Base-by-base conservation (phyloP, 1,140 invertebrate genomes). In the Hyphantria cunea region DNA sequence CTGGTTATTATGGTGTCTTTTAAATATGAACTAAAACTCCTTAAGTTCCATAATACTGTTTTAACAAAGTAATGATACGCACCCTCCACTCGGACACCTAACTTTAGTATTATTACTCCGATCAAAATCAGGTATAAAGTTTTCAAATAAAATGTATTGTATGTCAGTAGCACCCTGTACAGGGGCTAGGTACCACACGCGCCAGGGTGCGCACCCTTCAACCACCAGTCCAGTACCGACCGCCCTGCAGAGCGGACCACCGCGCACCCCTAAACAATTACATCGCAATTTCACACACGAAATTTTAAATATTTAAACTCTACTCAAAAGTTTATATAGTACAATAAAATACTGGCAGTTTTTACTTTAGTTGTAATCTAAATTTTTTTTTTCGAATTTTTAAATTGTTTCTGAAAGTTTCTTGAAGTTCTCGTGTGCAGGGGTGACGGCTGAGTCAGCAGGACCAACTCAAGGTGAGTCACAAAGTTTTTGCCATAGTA, bases 401-500 rank as follows among this genome's bases (percentile, higher is more conserved):
- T 25, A 25, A 34, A 33, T 31, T 62, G n/a, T n/a, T n/a, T n/a
- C n/a, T n/a, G n/a, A n/a, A n/a, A 56, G 44, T 54, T 37, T 56
- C 50, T 34, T 7, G 1, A 47, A 52, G 63, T 72, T 47, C 37
- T 67, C 69, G 75, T 65, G 66, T 68, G 64, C 64, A 74, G 80
- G n/a, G 79, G 78, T 80, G 81, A 81, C 68, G 74, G 54, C 33
- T 82, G 80, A 87, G 76, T 83, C 80, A 86, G 78, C 78, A 77
- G 80, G 77, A 83, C 64, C 76, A 78, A 70, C 64, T 70, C 68
- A 70, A 89, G 86, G 84, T 86, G 81, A 86, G 73, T 84, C 82
- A 85, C 70, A 55, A 55, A 75, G 73, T 77, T 82, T 74, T 86
- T 75, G 71, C 79, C 86, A 89, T 89, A 89, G 86, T 82, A 89